Conservation (phyloP, 2,797 vertebrate species). For the Anisognathus igniventris region DNA sequence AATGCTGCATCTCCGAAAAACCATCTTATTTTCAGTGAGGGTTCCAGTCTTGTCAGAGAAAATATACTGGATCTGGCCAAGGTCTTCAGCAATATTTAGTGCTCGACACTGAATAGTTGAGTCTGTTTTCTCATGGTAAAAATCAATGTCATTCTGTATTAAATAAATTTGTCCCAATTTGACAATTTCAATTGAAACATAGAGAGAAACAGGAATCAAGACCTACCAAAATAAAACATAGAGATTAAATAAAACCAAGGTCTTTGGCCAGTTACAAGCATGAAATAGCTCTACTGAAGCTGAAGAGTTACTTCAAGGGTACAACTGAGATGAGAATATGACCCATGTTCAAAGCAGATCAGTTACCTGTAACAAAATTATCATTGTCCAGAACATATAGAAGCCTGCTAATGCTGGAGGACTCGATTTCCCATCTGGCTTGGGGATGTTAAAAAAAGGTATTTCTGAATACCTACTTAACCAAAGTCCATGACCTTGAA, state of each 20-base stretch:
- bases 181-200: slow-evolving; percentile 96
- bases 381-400: slow-evolving; percentile 96
- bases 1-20: slow-evolving; percentile 91
- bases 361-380: slow-evolving; percentile 93
- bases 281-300: background rate
- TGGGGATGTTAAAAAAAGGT: slow-evolving; percentile 77
- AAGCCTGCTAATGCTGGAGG: slow-evolving; percentile 83
- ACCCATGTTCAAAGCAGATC: background rate
- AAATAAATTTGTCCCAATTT: slow-evolving; percentile 94
- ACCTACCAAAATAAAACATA: slow-evolving; percentile 76
- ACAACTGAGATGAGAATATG: background rate
- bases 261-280: background rate
- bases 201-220: slow-evolving; percentile 94
- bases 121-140: slow-evolving; percentile 86
- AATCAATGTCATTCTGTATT: slow-evolving; percentile 89
- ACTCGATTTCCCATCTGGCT: slow-evolving; percentile 59
- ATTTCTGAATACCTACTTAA: slow-evolving; percentile 69
- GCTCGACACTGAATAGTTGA: slow-evolving; percentile 88
- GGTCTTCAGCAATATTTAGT: slow-evolving; percentile 92
- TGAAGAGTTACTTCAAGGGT: background rate
- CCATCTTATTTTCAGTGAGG: slow-evolving; percentile 97
- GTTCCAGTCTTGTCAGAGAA: slow-evolving; percentile 98
- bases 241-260: background rate
- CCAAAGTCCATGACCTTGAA: slow-evolving; percentile 90
- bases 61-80: slow-evolving; percentile 92